A percentile compares a stretch with the other conserved stretches of the same genome.
Evolutionary conservation across 2,113 vertebrate genomes (phyloP).

Genomic region (Murina feae): DNA sequence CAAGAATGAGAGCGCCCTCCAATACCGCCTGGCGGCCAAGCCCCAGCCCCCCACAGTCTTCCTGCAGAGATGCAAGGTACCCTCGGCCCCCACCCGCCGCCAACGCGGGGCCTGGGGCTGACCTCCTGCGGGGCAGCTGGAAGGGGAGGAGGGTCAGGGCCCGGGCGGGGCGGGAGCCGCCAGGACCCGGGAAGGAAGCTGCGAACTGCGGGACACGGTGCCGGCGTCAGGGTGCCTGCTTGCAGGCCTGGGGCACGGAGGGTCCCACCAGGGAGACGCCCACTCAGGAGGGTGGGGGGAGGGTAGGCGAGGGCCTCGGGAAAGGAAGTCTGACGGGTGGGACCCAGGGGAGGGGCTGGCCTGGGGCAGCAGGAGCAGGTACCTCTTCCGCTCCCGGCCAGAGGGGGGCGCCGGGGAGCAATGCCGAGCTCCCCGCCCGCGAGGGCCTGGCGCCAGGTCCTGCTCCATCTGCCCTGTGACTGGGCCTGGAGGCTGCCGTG

Average conservation of each 20-base stretch:
- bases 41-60: slow-evolving; percentile 78
- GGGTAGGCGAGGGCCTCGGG: background rate
- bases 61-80: slow-evolving; percentile 65
- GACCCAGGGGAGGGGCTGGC: background rate
- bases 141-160: background rate
- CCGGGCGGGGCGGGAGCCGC: background rate
- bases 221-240: background rate
- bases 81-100: too few relatives aligned
- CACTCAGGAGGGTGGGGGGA: background rate
- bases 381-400: background rate
- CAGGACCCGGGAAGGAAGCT: background rate
- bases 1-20: slow-evolving; percentile 74
- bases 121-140: background rate
- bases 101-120: background rate
- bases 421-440: too few relatives aligned
- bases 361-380: background rate
- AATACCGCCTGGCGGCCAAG: slow-evolving; percentile 73
- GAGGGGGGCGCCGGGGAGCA: background rate
- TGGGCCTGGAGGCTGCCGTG: background rate
- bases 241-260: background rate
- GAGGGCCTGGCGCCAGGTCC: too few relatives aligned
- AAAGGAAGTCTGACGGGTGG: background rate
- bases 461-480: too few relatives aligned
- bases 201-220: background rate
- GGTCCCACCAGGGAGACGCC: background rate